Base-by-base conservation (phyloP, 2,113 vertebrate genomes). In the Haemorhous mexicanus region DNA sequence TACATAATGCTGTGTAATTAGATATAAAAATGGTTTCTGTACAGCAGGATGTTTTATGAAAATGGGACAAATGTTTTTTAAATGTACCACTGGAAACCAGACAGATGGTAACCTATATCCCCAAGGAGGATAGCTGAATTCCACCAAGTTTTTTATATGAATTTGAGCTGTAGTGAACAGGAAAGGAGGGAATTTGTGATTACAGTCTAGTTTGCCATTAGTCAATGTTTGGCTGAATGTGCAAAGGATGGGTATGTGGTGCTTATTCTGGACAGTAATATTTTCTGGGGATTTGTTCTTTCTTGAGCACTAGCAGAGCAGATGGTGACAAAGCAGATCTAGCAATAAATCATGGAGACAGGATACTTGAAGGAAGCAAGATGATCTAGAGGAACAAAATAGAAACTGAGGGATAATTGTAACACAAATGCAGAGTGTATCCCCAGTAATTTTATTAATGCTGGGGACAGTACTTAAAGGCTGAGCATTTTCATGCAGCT, bases 41-140 rank as follows among this genome's bases (percentile, higher is more conserved):
- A 75, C 82, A 93, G 88, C 78, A 94, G 93, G 90, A 89, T 90
- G 90, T 90, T 95, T 88, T 93, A 84, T 93, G 79, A 94, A 93
- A 95, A 95, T 74, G 70, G 90, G 85, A 93, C 93, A 95, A 96
- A 96, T 96, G 93, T 84, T 94, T 91, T 95, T 96, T 88, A 93
- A 97, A 96, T 93, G 92, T 96, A 92, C 67, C 75, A 74, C 72
- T 91, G 95, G 84, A 96, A 95, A 91, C 63, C 68, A 95, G 93
- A 94, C 91, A 96, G 91, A 95, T 95, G 96, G 94, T 83, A 95
- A 91, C 84, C 78, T 91, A 80, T 80, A 85, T 93, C 94, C 94
- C 93, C 96, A 96, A 95, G 95, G 93, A 96, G 67, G 56, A 68
- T 67, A 91, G 93, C 55, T 95, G 91, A 90, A 91, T 95, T 94